Conservation (phyloP, 2,888 invertebrate genomes). For the Aplocera efformata region DNA sequence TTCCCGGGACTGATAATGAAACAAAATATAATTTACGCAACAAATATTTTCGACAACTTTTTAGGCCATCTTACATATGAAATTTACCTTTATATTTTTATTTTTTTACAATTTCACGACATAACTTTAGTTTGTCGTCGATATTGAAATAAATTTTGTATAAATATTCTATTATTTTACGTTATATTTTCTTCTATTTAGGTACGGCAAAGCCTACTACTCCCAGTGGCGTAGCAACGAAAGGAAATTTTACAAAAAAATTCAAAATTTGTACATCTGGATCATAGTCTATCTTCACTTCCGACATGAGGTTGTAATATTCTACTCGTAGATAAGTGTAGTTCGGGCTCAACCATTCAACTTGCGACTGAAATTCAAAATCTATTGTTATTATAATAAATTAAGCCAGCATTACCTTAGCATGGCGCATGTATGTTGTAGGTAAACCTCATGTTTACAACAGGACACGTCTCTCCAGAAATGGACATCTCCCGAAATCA, state of each 20-base stretch:
- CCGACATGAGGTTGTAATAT: constrained; percentile 35
- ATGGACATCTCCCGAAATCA: too few species aligned
- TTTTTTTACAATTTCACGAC: constrained; percentile 70
- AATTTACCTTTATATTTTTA: constrained; percentile 67
- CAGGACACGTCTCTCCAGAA: too few species aligned
- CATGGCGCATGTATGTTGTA: too few species aligned
- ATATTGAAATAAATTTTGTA: constrained; percentile 65
- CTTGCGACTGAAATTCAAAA: constrained; percentile 30
- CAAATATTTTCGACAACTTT: constrained; percentile 43
- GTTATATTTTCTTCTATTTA: constrained; percentile 2
- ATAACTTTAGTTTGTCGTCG: constrained; percentile 71
- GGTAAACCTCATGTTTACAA: background rate
- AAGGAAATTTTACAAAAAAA: constrained; percentile 41
- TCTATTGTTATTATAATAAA: background rate
- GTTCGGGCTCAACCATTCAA: constrained; percentile 15
- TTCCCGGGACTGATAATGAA: constrained; percentile 52
- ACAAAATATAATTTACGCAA: constrained; percentile 22
- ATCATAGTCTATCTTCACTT: constrained; percentile 31
- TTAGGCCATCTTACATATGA: constrained; percentile 59
- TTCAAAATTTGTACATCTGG: constrained; percentile 19
- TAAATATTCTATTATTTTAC: constrained; percentile 28
- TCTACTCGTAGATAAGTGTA: constrained; percentile 38
- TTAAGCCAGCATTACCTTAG: too few species aligned
- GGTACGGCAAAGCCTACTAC: constrained; percentile 39
- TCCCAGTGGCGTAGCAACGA: constrained; percentile 33